A percentile compares a stretch with the other conserved stretches of the same genome.
Conservation (phyloP, 2,113 vertebrate species). For the Forbesichthys papilliferus region DNA sequence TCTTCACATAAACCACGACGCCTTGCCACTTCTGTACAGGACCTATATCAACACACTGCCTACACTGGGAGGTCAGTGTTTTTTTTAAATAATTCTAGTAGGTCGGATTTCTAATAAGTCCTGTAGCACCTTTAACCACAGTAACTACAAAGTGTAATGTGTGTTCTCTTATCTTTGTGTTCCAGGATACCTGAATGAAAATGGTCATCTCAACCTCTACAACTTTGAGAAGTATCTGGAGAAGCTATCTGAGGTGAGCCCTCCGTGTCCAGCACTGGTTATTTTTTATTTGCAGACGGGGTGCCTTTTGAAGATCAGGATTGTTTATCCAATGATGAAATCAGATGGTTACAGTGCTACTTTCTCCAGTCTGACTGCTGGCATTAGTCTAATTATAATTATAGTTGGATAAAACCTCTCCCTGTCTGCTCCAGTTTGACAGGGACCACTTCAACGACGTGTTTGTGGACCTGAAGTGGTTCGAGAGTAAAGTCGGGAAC, state of each 20-base stretch:
- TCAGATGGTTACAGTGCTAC: too few species aligned
- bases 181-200: constrained; percentile 97
- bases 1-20: constrained; percentile 97
- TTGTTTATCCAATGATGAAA: too few species aligned
- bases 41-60: constrained; percentile 92
- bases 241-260: constrained; percentile 91
- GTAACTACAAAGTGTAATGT: not conserved
- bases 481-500: constrained; percentile 98
- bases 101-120: too few species aligned
- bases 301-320: too few species aligned
- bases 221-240: constrained; percentile 95
- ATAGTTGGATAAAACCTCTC: not conserved
- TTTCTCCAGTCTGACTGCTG: too few species aligned
- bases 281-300: not conserved
- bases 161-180: not conserved
- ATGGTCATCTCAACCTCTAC: constrained; percentile 88
- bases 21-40: constrained; percentile 93
- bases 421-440: constrained; percentile 82
- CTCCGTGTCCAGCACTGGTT: not conserved
- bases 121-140: not conserved
- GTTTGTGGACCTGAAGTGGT: constrained; percentile 98
- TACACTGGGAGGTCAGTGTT: constrained; percentile 85
- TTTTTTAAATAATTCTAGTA: too few species aligned
- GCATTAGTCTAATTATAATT: not conserved
- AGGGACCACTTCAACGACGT: constrained; percentile 95